A percentile compares a stretch with the other conserved stretches of the same genome.
phyloP scores from a whole-genome alignment of 1,140 invertebrate genomes.

The Temnothorax nylanderi region DNA sequence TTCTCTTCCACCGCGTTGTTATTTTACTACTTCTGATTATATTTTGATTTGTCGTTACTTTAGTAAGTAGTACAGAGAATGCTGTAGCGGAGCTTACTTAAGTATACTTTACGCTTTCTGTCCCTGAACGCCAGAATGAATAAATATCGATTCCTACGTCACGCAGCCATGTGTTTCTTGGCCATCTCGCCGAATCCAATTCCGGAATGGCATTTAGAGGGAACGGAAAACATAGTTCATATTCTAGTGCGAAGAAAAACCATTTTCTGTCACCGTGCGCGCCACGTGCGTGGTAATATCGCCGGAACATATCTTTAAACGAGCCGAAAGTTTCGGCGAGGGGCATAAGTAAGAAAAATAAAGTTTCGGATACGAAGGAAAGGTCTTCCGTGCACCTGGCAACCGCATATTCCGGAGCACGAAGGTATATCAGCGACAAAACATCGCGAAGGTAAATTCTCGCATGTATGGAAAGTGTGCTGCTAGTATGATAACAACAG shows the following conservation, averaged over 20 bases:
- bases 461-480: neutral
- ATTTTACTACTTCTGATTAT: neutral
- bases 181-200: slow-evolving; percentile 23
- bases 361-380: neutral
- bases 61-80: neutral
- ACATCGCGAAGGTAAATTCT: neutral
- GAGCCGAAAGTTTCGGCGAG: slow-evolving; percentile 47
- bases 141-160: slow-evolving; percentile 21
- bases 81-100: neutral
- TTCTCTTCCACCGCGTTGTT: neutral
- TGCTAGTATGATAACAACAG: neutral
- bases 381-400: slow-evolving; percentile 16
- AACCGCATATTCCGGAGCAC: slow-evolving; percentile 5
- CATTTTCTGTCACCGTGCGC: neutral
- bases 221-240: neutral
- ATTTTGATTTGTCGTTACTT: slow-evolving; percentile 10
- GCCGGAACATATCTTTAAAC: slow-evolving; percentile 66
- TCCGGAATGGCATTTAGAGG: slow-evolving; percentile 19
- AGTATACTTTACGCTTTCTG: slow-evolving; percentile 45
- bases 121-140: slow-evolving; percentile 20
- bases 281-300: slow-evolving; percentile 59
- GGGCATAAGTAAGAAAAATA: neutral
- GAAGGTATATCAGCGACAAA: neutral
- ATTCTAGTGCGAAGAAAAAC: slow-evolving; percentile 34
- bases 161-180: neutral